Conservation (phyloP, 1,140 invertebrate species). For the Lepidotrigona ventralis region DNA sequence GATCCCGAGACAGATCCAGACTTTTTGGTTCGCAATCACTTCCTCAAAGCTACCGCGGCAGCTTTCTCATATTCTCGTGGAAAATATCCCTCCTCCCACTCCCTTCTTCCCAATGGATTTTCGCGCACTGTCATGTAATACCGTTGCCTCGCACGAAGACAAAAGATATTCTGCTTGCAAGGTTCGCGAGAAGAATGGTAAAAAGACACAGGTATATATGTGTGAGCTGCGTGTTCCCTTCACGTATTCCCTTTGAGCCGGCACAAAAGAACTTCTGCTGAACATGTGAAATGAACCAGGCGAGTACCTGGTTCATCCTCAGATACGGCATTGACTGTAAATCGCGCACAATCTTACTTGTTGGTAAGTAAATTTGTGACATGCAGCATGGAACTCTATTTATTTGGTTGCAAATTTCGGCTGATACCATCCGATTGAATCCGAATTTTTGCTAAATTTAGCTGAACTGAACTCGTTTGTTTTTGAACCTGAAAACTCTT, state of each 20-base stretch:
- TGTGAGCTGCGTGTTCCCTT: conserved; percentile 23
- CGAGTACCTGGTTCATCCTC: conserved; percentile 12
- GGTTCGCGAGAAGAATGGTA: conserved; percentile 55
- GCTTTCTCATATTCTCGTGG: conserved; percentile 40
- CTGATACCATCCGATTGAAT: too few species aligned
- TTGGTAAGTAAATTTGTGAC: background rate
- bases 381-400: background rate
- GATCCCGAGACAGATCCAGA: background rate
- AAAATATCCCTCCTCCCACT: conserved; percentile 2
- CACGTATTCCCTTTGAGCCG: conserved; percentile 54
- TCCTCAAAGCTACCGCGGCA: conserved; percentile 39
- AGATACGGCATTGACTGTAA: background rate
- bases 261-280: conserved; percentile 35
- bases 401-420: background rate
- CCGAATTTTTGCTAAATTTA: too few species aligned
- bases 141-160: conserved; percentile 45
- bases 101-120: background rate
- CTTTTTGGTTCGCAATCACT: conserved; percentile 50
- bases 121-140: conserved; percentile 24
- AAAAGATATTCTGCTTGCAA: conserved; percentile 49
- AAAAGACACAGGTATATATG: conserved; percentile 19
- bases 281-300: conserved; percentile 39
- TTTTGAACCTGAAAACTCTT: too few species aligned
- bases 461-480: too few species aligned
- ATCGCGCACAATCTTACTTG: background rate